Conservation (phyloP, 2,113 vertebrate genomes). For the Vimba vimba region DNA sequence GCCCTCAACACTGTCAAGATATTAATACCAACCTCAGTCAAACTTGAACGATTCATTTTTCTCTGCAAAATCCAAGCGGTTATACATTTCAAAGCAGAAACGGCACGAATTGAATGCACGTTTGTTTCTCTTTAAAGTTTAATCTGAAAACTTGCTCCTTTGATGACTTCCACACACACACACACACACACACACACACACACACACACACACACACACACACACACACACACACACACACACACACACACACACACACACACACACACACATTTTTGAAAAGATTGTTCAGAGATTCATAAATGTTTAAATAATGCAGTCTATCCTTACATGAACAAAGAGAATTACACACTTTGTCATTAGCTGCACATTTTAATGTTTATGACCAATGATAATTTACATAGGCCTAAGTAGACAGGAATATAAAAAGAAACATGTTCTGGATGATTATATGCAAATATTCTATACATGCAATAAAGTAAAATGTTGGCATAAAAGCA, state of each 20-base stretch:
- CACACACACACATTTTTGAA: no score
- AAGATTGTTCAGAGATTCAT: not conserved
- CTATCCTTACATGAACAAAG: not conserved
- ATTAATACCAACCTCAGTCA: not conserved
- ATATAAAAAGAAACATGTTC: not conserved
- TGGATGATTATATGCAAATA: constrained; percentile 15
- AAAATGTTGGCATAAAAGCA: not conserved
- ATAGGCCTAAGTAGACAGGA: not conserved
- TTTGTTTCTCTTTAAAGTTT: not conserved
- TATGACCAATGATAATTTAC: constrained; percentile 8
- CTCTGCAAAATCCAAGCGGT: not conserved
- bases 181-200: no score
- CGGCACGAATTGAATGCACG: not conserved
- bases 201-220: no score
- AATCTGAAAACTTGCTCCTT: not conserved
- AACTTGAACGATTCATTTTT: not conserved
- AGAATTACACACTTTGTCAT: not conserved
- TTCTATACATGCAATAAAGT: not conserved
- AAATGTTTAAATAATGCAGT: not conserved
- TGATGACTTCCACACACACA: not conserved
- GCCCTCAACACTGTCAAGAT: not conserved
- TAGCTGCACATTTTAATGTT: not conserved
- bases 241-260: no score
- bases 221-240: no score
- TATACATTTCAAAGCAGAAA: not conserved